These are phyloP conservation scores for Mormyrus hasselquistii DNA, from an alignment of 2,797 vertebrate genomes.

Conservation along the genomic window DNA sequence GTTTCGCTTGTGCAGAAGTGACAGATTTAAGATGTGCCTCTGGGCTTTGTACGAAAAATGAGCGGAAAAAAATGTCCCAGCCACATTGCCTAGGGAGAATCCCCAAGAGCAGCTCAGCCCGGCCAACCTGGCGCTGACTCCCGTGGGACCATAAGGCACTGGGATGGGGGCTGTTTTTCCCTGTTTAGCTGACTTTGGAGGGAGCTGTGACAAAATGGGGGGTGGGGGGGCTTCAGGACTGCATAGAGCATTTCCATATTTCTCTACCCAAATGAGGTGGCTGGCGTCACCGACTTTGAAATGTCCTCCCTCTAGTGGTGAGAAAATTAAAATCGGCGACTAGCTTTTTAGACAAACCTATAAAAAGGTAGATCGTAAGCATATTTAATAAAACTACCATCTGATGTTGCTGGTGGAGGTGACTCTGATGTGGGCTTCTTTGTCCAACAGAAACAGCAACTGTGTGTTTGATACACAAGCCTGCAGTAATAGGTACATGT, in stretches of 20 bases:
- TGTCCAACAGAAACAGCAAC: background rate
- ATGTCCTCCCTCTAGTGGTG: constrained; percentile 18
- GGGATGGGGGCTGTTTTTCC: background rate
- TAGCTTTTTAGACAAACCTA: background rate
- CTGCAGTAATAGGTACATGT: background rate
- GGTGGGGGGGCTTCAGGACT: background rate
- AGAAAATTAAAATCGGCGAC: background rate
- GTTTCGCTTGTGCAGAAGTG: background rate
- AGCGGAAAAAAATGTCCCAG: background rate
- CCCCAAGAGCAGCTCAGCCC: background rate
- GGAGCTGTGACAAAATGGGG: background rate
- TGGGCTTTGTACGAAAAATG: background rate
- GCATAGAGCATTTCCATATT: background rate
- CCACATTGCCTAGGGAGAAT: background rate
- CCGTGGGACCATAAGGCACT: background rate
- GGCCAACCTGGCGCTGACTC: background rate
- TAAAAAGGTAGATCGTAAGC: background rate
- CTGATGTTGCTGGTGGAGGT: background rate
- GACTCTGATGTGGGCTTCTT: background rate
- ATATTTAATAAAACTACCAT: background rate
- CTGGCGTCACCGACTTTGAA: background rate
- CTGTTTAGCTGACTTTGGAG: background rate
- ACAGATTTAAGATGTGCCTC: background rate
- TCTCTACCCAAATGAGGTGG: background rate
- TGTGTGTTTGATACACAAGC: background rate